These are phyloP conservation scores for Theodoxus fluviatilis DNA, from an alignment of 2,888 invertebrate genomes.

Conservation along the genomic window DNA sequence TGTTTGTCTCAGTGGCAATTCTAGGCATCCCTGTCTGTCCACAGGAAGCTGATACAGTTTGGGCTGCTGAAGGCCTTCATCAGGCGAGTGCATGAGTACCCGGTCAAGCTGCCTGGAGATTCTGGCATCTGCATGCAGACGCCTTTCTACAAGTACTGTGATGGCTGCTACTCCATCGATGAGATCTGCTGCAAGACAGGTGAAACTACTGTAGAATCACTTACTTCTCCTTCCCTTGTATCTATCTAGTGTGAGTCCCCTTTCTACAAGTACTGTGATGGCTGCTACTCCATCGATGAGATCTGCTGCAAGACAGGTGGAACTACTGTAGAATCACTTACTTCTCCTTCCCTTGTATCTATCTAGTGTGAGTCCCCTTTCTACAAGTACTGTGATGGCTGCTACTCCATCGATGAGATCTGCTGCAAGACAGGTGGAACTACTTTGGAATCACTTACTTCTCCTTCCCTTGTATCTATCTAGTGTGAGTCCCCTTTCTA, in stretches of 20 bases:
- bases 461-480: too few species aligned
- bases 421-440: constrained; percentile 82
- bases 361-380: constrained; percentile 54
- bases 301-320: constrained; percentile 84
- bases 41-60: constrained; percentile 81
- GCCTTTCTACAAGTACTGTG: constrained; percentile 71
- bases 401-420: constrained; percentile 85
- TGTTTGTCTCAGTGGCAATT: neutral
- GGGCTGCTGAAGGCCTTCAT: constrained; percentile 86
- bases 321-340: too few species aligned
- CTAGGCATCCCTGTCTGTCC: constrained; percentile 35
- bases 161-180: constrained; percentile 82
- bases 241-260: too few species aligned
- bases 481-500: constrained; percentile 55
- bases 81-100: constrained; percentile 77
- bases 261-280: constrained; percentile 74
- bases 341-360: too few species aligned
- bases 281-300: constrained; percentile 83
- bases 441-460: too few species aligned
- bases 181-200: constrained; percentile 86
- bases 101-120: constrained; percentile 58
- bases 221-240: too few species aligned
- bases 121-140: constrained; percentile 35
- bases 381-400: constrained; percentile 76
- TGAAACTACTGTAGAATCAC: too few species aligned